Evolutionary conservation across 2,113 vertebrate genomes (phyloP).

Genomic region (Dipodomys stephensi): DNA sequence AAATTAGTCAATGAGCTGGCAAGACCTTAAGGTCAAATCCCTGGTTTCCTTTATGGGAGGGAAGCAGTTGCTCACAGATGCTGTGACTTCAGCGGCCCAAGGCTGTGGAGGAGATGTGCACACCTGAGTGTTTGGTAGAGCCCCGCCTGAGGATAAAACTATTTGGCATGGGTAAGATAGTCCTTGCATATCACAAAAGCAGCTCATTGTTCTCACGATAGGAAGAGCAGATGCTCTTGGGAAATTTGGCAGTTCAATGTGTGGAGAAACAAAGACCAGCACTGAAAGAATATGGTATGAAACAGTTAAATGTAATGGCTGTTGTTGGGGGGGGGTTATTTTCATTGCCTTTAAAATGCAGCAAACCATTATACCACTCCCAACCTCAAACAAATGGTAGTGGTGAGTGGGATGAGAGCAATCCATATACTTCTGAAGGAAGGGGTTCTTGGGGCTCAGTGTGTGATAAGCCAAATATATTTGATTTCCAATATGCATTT

Average conservation of each 20-base stretch:
- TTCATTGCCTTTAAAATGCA: slow-evolving; percentile 51
- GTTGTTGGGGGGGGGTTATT: not conserved
- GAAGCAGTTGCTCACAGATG: not conserved
- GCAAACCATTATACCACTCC: slow-evolving; percentile 8
- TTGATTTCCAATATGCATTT: slow-evolving; percentile 80
- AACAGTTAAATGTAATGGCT: slow-evolving; percentile 12
- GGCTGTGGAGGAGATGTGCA: not conserved
- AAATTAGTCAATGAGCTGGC: slow-evolving; percentile 33
- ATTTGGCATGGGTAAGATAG: slow-evolving; percentile 31
- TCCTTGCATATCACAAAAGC: slow-evolving; percentile 28
- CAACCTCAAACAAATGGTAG: slow-evolving; percentile 3
- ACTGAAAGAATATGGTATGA: slow-evolving; percentile 28
- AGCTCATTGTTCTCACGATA: slow-evolving; percentile 68
- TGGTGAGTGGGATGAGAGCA: not conserved
- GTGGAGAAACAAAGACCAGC: slow-evolving; percentile 49
- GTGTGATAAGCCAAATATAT: slow-evolving; percentile 61
- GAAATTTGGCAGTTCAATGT: slow-evolving; percentile 62
- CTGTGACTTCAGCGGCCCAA: not conserved
- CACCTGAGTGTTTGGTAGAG: slow-evolving; percentile 36
- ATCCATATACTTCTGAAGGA: slow-evolving; percentile 22
- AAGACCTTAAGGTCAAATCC: not conserved
- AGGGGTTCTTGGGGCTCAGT: slow-evolving; percentile 35
- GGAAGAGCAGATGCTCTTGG: slow-evolving; percentile 77
- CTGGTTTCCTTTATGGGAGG: not conserved
- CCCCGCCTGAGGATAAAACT: slow-evolving; percentile 32